A percentile compares a stretch with the other conserved stretches of the same genome.
phyloP scores from a whole-genome alignment of 2,113 vertebrate species.

The Coptodon bakossiorum region DNA sequence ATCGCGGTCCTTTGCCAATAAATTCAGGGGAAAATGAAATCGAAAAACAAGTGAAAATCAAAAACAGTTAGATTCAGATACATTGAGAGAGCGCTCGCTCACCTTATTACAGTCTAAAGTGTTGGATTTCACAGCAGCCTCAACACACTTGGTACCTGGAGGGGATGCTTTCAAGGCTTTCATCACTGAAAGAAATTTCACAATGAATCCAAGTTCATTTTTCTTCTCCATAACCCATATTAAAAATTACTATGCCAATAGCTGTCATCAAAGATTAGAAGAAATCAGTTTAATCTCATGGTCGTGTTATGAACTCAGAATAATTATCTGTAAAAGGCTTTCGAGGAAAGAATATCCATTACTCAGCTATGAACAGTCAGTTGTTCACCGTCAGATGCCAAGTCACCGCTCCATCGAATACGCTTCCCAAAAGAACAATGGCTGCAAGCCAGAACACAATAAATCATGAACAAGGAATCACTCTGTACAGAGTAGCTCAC shows the following conservation, averaged over 20 bases:
- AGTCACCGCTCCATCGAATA: background rate
- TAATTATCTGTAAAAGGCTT: background rate
- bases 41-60: background rate
- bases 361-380: background rate
- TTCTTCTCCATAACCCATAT: background rate
- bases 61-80: background rate
- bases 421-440: background rate
- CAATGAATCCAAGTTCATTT: background rate
- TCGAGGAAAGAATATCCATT: background rate
- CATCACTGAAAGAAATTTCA: background rate
- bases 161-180: background rate
- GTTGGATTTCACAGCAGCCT: background rate
- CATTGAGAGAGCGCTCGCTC: background rate
- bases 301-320: background rate
- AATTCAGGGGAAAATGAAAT: background rate
- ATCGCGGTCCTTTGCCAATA: background rate
- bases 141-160: background rate
- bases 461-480: constrained; percentile 11
- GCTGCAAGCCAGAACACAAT: constrained; percentile 5
- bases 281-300: background rate
- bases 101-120: background rate
- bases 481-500: background rate
- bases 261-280: background rate
- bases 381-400: background rate
- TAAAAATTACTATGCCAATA: background rate